These are phyloP conservation scores for Casuarius casuarius DNA, from an alignment of 2,113 vertebrate species.

Conservation along the genomic window DNA sequence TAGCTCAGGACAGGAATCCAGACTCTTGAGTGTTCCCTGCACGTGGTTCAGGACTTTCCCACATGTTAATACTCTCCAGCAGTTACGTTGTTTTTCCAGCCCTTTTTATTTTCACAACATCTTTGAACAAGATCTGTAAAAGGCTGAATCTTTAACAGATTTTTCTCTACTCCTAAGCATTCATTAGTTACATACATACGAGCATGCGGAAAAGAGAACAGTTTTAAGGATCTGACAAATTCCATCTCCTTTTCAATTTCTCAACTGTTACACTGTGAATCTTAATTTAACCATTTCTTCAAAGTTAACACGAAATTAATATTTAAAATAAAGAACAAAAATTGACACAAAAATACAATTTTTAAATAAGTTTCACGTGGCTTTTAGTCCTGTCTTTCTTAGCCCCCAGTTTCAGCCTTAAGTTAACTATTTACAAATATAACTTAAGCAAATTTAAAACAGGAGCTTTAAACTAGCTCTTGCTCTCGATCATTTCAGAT, in stretches of 20 bases:
- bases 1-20: background rate
- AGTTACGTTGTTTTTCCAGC: constrained; percentile 34
- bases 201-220: background rate
- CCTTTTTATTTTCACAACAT: constrained; percentile 39
- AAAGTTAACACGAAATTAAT: constrained; percentile 23
- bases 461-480: background rate
- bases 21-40: background rate
- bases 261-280: constrained; percentile 35
- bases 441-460: background rate
- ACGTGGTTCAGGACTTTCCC: background rate
- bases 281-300: constrained; percentile 34
- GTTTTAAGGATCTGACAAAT: constrained; percentile 61
- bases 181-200: constrained; percentile 26
- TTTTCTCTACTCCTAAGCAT: constrained; percentile 12
- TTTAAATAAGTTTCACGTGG: background rate
- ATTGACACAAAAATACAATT: background rate
- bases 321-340: constrained; percentile 35
- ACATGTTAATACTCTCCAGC: constrained; percentile 6
- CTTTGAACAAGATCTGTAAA: constrained; percentile 35
- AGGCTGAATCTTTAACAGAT: constrained; percentile 50
- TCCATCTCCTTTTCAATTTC: constrained; percentile 43
- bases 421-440: background rate
- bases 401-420: background rate
- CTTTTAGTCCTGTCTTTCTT: background rate
- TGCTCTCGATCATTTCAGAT: background rate